Conservation (phyloP, 2,888 invertebrate species). For the Hartigia nigra region DNA sequence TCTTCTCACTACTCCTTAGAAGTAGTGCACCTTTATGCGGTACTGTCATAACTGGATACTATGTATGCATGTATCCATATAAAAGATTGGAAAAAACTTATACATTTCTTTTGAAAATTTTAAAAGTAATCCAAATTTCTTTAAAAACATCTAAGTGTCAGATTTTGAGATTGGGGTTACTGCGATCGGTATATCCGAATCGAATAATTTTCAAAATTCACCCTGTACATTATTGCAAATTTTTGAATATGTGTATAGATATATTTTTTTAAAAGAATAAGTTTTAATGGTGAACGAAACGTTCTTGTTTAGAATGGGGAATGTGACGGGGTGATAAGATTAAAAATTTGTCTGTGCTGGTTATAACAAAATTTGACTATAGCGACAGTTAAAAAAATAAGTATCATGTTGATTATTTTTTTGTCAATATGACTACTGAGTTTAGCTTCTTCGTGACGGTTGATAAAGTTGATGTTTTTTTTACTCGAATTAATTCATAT, state of each 20-base stretch:
- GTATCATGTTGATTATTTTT: neutral
- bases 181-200: neutral
- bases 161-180: too few species aligned
- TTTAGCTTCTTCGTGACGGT: neutral
- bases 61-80: neutral
- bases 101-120: neutral
- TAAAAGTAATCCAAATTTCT: neutral
- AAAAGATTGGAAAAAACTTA: neutral
- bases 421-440: neutral
- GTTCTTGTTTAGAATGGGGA: neutral
- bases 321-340: neutral
- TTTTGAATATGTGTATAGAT: too few species aligned
- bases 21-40: neutral
- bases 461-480: neutral
- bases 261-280: too few species aligned
- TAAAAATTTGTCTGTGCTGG: neutral
- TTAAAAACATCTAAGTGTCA: neutral
- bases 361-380: neutral
- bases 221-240: too few species aligned
- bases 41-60: neutral
- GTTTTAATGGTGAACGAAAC: too few species aligned
- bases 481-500: neutral
- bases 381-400: neutral
- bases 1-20: neutral
- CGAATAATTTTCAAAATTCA: too few species aligned